Evolutionary conservation across 2,888 invertebrate species (phyloP).

Genomic region (Drosophila rubida): DNA sequence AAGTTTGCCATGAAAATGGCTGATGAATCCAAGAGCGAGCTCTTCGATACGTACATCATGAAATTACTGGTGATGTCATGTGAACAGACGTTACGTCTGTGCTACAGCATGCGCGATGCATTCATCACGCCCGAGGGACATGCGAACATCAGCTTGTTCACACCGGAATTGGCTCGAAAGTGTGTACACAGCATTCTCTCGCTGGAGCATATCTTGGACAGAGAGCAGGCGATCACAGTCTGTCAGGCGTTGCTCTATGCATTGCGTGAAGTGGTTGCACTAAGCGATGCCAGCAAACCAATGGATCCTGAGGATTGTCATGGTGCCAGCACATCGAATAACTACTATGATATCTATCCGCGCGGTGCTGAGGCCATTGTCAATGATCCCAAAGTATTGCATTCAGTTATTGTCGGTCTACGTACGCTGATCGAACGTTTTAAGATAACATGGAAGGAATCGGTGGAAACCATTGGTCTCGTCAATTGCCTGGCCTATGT

Average conservation of each 20-base stretch:
- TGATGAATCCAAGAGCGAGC: constrained; percentile 70
- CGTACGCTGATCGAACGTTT: constrained; percentile 88
- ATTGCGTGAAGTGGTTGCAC: constrained; percentile 86
- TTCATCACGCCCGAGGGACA: constrained; percentile 60
- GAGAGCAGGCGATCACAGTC: constrained; percentile 88
- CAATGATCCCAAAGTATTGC: constrained; percentile 86
- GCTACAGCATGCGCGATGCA: constrained; percentile 87
- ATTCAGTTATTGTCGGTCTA: constrained; percentile 89
- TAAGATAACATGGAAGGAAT: constrained; percentile 91
- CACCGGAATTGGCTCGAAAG: constrained; percentile 81
- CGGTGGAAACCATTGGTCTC: constrained; percentile 90
- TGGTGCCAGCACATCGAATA: constrained; percentile 45
- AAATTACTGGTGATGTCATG: constrained; percentile 88
- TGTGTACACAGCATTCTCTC: constrained; percentile 83
- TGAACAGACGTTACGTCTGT: constrained; percentile 87
- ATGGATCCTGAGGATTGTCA: constrained; percentile 54
- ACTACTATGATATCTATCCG: constrained; percentile 60
- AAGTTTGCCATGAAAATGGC: constrained; percentile 65
- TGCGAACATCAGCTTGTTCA: constrained; percentile 46
- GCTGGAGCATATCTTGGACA: constrained; percentile 86
- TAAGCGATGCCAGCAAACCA: constrained; percentile 42
- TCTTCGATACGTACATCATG: constrained; percentile 87
- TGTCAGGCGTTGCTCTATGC: constrained; percentile 88
- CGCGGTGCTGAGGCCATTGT: constrained; percentile 83
- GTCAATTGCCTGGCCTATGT: constrained; percentile 86